phyloP scores from a whole-genome alignment of 1,140 invertebrate species.

The Caenorhabditis remanei region DNA sequence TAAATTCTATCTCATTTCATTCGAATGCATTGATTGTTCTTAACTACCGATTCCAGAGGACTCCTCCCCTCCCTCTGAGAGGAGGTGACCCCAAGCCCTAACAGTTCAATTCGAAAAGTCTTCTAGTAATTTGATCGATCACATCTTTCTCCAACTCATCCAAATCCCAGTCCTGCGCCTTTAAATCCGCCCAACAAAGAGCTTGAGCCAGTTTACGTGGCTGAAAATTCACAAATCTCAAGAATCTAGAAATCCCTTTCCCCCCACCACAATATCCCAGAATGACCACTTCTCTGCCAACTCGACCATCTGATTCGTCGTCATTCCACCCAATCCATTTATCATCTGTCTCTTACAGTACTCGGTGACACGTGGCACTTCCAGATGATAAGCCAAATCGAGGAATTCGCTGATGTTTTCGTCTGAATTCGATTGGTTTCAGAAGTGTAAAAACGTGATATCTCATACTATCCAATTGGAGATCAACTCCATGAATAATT shows the following conservation, averaged over 20 bases:
- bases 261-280: conserved; percentile 2
- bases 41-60: too few species aligned
- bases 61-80: too few species aligned
- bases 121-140: not conserved
- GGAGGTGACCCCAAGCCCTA: not conserved
- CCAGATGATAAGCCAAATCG: not conserved
- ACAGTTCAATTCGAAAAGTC: conserved; percentile 26
- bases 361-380: conserved; percentile 14
- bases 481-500: conserved; percentile 8
- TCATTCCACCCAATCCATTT: not conserved
- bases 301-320: not conserved
- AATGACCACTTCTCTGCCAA: not conserved
- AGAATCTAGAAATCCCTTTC: not conserved
- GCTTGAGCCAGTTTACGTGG: not conserved
- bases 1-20: too few species aligned
- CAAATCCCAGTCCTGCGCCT: conserved; percentile 10
- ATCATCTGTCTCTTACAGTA: conserved; percentile 14
- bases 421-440: not conserved
- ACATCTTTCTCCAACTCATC: not conserved
- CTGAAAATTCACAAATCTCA: not conserved
- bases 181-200: not conserved
- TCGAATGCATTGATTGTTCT: too few species aligned
- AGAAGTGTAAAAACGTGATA: not conserved
- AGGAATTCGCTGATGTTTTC: not conserved
- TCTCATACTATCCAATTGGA: not conserved